Evolutionary conservation across 2,888 invertebrate species (phyloP).

Genomic region (Acanthoscelides obtectus): DNA sequence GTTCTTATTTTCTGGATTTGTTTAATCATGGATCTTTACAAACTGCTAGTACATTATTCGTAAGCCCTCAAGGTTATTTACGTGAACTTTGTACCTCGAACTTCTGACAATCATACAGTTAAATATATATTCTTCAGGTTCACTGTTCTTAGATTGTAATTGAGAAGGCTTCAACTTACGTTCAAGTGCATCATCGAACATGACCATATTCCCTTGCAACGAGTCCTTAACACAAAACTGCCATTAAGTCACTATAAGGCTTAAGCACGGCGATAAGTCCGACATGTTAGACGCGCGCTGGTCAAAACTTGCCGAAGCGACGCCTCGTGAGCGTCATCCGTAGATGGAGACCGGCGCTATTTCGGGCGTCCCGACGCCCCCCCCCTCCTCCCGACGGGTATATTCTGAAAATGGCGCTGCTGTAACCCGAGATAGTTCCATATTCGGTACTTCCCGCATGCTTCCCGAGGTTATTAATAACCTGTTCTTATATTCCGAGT

Average conservation of each 20-base stretch:
- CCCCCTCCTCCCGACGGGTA: slow-evolving; percentile 39
- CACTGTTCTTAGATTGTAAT: no score
- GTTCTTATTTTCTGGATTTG: no score
- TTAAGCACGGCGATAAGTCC: not conserved
- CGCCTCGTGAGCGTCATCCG: slow-evolving; percentile 33
- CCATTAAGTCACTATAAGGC: not conserved
- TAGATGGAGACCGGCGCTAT: slow-evolving; percentile 44
- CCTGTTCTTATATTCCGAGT: slow-evolving; percentile 43
- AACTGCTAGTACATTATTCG: no score
- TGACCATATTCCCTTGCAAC: slow-evolving; percentile 5
- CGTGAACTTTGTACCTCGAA: no score
- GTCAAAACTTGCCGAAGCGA: slow-evolving; percentile 7
- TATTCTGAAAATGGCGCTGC: slow-evolving; percentile 62
- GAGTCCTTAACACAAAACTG: not conserved
- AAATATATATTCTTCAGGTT: no score
- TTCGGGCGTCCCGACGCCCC: slow-evolving; percentile 42
- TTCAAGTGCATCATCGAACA: slow-evolving; percentile 20
- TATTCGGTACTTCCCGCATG: slow-evolving; percentile 55
- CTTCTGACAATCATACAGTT: no score
- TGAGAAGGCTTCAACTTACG: slow-evolving; percentile 16
- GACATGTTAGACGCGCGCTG: not conserved
- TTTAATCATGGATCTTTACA: no score
- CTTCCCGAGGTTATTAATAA: slow-evolving; percentile 44
- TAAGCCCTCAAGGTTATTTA: no score
- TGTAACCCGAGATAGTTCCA: slow-evolving; percentile 66